These are phyloP conservation scores for Oryctes rhinoceros DNA, from an alignment of 1,140 invertebrate species.

Conservation along the genomic window DNA sequence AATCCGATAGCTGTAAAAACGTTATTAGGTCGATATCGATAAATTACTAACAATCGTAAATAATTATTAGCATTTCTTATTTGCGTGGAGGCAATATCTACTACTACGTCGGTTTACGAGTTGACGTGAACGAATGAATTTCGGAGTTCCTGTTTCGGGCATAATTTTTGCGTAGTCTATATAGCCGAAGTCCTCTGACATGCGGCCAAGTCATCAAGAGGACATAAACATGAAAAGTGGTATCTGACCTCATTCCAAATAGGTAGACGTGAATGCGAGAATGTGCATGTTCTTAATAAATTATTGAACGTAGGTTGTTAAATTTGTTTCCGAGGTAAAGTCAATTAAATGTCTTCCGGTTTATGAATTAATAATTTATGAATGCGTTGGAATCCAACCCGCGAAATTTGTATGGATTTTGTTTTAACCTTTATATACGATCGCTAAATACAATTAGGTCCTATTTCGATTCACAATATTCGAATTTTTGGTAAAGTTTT, in stretches of 20 bases:
- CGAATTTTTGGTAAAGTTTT: not conserved
- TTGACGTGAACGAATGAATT: conserved; percentile 27
- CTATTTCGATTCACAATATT: not conserved
- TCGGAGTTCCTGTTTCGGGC: conserved; percentile 1
- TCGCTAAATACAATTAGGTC: not conserved
- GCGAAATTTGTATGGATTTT: not conserved
- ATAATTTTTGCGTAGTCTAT: conserved; percentile 11
- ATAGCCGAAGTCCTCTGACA: not conserved
- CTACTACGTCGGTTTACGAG: conserved; percentile 3
- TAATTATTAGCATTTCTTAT: not conserved
- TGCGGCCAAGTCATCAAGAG: not conserved
- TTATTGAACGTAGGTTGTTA: conserved; percentile 12
- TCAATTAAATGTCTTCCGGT: conserved; percentile 9
- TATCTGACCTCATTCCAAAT: not conserved
- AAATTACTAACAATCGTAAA: conserved; percentile 22
- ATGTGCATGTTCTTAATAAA: conserved; percentile 16
- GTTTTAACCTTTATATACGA: no score
- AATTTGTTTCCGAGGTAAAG: not conserved
- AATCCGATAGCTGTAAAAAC: not conserved
- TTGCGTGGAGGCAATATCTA: not conserved
- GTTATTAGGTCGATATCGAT: not conserved
- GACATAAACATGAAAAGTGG: not conserved
- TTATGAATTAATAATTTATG: conserved; percentile 31
- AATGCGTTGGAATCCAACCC: not conserved
- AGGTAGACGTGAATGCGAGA: not conserved